phyloP scores from a whole-genome alignment of 2,113 vertebrate genomes.

The Varanus salvator region DNA sequence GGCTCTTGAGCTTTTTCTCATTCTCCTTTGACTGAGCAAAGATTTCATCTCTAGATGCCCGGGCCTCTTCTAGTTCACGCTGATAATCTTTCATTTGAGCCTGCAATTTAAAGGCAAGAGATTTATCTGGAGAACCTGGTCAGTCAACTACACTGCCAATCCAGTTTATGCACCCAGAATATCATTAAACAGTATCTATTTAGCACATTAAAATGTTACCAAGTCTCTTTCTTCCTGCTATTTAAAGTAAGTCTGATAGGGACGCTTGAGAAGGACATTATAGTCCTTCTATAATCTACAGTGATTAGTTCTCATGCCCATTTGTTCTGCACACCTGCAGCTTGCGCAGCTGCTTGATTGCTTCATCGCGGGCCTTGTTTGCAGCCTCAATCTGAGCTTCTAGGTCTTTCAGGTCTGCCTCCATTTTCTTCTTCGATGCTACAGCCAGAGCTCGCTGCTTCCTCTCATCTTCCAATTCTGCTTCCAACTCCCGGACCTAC shows the following conservation, averaged over 20 bases:
- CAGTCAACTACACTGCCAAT: neutral
- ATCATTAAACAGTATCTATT: neutral
- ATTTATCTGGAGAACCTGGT: neutral
- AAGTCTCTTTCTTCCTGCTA: neutral
- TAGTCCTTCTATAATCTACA: accelerated
- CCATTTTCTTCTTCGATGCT: slow-evolving; percentile 95
- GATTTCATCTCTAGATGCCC: slow-evolving; percentile 95
- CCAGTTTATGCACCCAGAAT: neutral
- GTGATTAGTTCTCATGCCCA: accelerated
- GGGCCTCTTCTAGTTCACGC: slow-evolving; percentile 94
- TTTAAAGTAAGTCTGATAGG: neutral
- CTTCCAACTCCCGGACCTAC: slow-evolving; percentile 96
- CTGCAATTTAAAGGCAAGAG: slow-evolving; percentile 65
- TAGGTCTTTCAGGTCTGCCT: slow-evolving; percentile 95
- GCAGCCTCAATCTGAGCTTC: slow-evolving; percentile 94
- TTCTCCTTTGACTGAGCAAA: slow-evolving; percentile 97
- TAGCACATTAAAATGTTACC: neutral
- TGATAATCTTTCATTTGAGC: slow-evolving; percentile 98
- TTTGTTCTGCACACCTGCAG: slow-evolving; percentile 84
- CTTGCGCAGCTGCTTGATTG: slow-evolving; percentile 95
- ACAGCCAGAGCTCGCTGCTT: slow-evolving; percentile 94
- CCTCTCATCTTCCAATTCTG: slow-evolving; percentile 94
- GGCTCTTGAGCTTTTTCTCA: slow-evolving; percentile 94
- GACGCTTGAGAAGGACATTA: neutral
- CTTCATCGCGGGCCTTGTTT: slow-evolving; percentile 94